Evolutionary conservation across 2,888 invertebrate species (phyloP).

Genomic region (Caenorhabditis sp.): DNA sequence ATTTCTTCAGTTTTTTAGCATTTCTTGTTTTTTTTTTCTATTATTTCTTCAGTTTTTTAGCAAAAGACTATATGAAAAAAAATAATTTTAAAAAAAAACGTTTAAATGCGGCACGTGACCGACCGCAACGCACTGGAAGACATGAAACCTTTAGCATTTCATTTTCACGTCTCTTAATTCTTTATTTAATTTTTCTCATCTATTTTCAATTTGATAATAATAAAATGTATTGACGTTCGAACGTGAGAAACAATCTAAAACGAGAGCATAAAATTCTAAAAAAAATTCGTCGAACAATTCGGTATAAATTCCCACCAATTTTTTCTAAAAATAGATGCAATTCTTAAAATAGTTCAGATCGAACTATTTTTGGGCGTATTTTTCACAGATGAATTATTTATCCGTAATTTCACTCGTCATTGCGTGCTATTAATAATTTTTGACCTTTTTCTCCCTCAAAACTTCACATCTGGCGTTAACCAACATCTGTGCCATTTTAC

Average conservation of each 20-base stretch:
- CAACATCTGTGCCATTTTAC: not conserved
- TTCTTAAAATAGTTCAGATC: not conserved
- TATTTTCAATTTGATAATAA: no score
- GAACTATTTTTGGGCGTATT: not conserved
- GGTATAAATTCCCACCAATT: not conserved
- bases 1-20: no score
- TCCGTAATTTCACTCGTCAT: not conserved
- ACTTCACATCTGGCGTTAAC: not conserved
- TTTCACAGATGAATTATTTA: not conserved
- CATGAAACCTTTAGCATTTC: no score
- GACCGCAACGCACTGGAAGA: no score
- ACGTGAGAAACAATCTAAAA: not conserved
- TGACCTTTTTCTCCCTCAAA: not conserved
- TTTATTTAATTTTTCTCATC: no score
- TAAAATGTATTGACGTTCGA: conserved; percentile 6
- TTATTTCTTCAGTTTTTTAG: no score
- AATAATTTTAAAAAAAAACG: no score
- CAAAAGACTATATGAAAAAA: no score
- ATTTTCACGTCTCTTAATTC: no score
- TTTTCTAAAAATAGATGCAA: not conserved
- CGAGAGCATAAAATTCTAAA: conserved; percentile 1
- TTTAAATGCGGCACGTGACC: no score
- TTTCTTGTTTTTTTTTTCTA: no score
- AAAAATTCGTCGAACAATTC: no score
- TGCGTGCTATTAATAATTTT: conserved; percentile 1